Conservation (phyloP, 2,113 vertebrate genomes). For the Pteropus alecto region DNA sequence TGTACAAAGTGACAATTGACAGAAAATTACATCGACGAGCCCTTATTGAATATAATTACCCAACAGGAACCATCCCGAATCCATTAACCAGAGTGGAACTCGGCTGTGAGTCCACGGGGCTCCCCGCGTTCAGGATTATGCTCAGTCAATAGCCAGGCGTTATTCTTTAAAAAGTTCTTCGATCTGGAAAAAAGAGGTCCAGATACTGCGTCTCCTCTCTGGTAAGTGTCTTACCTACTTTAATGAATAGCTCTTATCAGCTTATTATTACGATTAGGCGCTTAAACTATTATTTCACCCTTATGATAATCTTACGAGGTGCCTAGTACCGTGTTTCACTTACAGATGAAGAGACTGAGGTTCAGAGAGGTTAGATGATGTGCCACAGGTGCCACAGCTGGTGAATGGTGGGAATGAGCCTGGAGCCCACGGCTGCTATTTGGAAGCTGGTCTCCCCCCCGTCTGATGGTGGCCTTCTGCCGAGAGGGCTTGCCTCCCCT, state of each 20-base stretch:
- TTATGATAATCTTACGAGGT: background rate
- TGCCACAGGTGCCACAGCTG: too few relatives aligned
- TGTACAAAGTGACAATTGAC: slow-evolving; percentile 31
- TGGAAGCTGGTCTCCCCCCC: background rate
- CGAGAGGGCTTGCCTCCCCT: accelerated
- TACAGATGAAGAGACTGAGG: background rate
- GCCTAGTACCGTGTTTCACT: accelerated
- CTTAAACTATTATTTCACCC: background rate
- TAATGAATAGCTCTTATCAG: background rate
- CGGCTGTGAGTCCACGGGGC: background rate
- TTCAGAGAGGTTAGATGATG: accelerated
- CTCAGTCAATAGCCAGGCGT: background rate
- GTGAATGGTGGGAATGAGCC: accelerated
- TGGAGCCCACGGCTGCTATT: background rate
- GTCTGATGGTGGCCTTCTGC: background rate
- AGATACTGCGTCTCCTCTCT: background rate
- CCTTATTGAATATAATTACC: slow-evolving; percentile 38
- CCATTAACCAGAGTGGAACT: background rate
- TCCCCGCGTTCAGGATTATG: background rate
- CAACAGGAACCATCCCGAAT: slow-evolving; percentile 41
- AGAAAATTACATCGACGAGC: slow-evolving; percentile 40
- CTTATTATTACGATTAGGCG: background rate
- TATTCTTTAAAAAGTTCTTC: background rate
- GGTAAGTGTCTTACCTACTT: background rate
- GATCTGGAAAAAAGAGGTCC: background rate